A percentile compares a stretch with the other conserved stretches of the same genome.
Evolutionary conservation across 2,888 invertebrate genomes (phyloP).

Genomic region (Aporophyla lueneburgensis): DNA sequence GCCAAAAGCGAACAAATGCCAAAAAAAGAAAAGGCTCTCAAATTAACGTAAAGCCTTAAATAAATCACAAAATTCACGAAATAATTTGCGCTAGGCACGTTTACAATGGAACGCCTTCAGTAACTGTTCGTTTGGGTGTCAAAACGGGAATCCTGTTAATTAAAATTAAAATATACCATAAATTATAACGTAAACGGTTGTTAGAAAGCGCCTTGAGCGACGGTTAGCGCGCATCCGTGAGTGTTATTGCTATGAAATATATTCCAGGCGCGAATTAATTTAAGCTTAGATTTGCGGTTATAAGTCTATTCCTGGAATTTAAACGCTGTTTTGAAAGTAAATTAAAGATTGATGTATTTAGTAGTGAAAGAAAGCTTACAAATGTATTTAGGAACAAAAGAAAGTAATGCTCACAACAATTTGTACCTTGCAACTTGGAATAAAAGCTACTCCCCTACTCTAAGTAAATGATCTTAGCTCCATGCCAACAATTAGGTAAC

Average conservation of each 20-base stretch:
- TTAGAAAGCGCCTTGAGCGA: constrained; percentile 51
- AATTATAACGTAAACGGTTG: constrained; percentile 74
- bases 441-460: not conserved
- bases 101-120: constrained; percentile 46
- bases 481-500: constrained; percentile 9
- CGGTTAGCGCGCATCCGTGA: constrained; percentile 55
- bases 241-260: constrained; percentile 63
- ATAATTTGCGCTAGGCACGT: constrained; percentile 45
- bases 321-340: not conserved
- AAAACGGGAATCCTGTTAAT: constrained; percentile 73
- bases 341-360: not conserved
- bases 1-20: constrained; percentile 18
- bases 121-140: constrained; percentile 59
- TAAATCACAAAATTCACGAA: constrained; percentile 54
- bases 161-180: constrained; percentile 80
- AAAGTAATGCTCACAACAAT: constrained; percentile 17
- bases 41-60: constrained; percentile 44
- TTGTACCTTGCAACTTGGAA: constrained; percentile 13
- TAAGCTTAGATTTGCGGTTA: constrained; percentile 10
- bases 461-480: constrained; percentile 2
- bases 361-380: not conserved
- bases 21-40: constrained; percentile 39
- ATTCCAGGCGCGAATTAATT: constrained; percentile 52
- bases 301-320: constrained; percentile 9
- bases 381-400: not conserved